These are phyloP conservation scores for Dasypogon diadema DNA, from an alignment of 2,888 invertebrate genomes.

Conservation along the genomic window DNA sequence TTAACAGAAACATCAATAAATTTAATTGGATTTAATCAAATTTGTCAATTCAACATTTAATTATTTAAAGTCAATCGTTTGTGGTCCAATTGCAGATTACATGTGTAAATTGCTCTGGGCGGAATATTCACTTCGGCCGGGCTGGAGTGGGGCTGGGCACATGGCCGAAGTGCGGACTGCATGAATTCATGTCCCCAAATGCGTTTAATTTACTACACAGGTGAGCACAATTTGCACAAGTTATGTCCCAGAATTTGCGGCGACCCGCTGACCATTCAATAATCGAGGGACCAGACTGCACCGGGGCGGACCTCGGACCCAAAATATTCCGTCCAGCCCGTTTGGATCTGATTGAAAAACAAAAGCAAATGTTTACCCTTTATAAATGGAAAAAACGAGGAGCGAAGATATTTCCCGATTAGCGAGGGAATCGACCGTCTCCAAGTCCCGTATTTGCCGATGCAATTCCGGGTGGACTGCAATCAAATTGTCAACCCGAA, in stretches of 20 bases:
- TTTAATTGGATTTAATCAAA: conserved; percentile 64
- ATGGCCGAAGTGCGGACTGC: conserved; percentile 16
- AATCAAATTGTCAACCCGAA: conserved; percentile 49
- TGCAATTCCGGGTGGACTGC: conserved; percentile 32
- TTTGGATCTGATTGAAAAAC: conserved; percentile 50
- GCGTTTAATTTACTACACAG: conserved; percentile 54
- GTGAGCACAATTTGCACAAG: conserved; percentile 47
- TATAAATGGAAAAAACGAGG: conserved; percentile 48
- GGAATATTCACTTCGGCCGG: conserved; percentile 12
- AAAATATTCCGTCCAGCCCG: conserved; percentile 31
- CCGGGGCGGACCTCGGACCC: conserved; percentile 34
- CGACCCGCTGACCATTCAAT: conserved; percentile 46
- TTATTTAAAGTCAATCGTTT: conserved; percentile 65
- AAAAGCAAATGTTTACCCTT: conserved; percentile 52
- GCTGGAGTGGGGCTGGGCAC: neutral
- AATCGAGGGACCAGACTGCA: conserved; percentile 12
- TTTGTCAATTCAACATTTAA: conserved; percentile 64
- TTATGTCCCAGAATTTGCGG: conserved; percentile 46
- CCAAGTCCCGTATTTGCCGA: conserved; percentile 23
- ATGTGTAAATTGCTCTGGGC: conserved; percentile 59
- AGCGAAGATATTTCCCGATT: conserved; percentile 43
- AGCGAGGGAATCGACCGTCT: conserved; percentile 7
- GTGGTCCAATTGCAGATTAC: conserved; percentile 59
- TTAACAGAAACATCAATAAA: conserved; percentile 60
- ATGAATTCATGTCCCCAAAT: conserved; percentile 37